Evolutionary conservation across 2,888 invertebrate species (phyloP).

Genomic region (Macrophya alboannulata): DNA sequence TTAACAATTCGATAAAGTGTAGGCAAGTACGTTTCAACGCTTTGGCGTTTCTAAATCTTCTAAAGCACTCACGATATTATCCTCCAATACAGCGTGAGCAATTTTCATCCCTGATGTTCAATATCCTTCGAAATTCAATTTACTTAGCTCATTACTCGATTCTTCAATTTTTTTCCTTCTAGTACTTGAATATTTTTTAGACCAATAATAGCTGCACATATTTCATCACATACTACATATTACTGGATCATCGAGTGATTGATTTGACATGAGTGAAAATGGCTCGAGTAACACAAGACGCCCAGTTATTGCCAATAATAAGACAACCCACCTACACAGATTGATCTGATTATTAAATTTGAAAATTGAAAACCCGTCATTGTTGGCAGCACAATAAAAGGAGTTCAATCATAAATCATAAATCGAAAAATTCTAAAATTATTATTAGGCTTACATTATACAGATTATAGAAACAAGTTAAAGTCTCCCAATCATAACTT

Average conservation of each 20-base stretch:
- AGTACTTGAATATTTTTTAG: conserved; percentile 21
- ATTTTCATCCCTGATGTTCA: conserved; percentile 8
- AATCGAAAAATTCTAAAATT: background rate
- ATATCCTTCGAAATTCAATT: conserved; percentile 7
- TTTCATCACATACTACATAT: background rate
- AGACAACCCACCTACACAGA: background rate
- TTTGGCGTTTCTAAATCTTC: background rate
- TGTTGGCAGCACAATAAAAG: conserved; percentile 4
- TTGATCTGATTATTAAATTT: background rate
- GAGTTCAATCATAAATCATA: background rate
- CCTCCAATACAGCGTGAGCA: background rate
- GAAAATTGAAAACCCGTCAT: background rate
- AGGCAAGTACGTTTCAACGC: background rate
- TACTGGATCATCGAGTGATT: background rate
- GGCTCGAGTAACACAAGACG: background rate
- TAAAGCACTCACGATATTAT: conserved; percentile 33
- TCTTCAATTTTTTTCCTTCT: background rate
- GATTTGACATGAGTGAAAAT: background rate
- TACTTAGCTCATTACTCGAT: conserved; percentile 13
- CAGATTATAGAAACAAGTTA: conserved; percentile 15
- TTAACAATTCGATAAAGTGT: background rate
- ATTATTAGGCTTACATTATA: conserved; percentile 9
- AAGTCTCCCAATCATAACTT: background rate
- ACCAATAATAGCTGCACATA: conserved; percentile 13
- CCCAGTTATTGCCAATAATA: background rate